phyloP scores from a whole-genome alignment of 2,888 invertebrate species.

The Lasius fuliginosus region DNA sequence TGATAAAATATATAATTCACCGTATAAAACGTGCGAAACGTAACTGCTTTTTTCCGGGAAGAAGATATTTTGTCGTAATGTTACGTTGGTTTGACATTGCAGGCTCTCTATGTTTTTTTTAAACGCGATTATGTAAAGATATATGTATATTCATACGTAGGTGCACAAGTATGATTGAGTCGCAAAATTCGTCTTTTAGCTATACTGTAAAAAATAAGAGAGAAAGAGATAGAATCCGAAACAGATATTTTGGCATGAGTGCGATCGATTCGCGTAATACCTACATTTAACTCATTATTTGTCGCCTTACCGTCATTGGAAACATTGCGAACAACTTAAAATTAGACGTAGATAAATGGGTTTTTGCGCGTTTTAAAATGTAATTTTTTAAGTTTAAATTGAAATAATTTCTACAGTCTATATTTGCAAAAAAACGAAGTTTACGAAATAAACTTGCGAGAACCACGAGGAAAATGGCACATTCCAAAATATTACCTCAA shows the following conservation, averaged over 20 bases:
- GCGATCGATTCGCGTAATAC: constrained; percentile 64
- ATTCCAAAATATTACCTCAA: neutral
- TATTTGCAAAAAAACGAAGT: neutral
- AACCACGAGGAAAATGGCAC: neutral
- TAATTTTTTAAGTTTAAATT: neutral
- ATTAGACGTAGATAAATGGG: neutral
- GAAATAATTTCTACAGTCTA: neutral
- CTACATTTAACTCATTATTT: constrained; percentile 69
- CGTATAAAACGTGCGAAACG: neutral
- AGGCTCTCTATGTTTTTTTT: neutral
- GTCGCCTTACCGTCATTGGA: constrained; percentile 18
- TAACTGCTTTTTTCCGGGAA: constrained; percentile 45
- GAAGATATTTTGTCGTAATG: neutral
- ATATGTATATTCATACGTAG: neutral
- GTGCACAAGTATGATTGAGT: neutral
- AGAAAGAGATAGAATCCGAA: constrained; percentile 52
- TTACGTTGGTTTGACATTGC: neutral
- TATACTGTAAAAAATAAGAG: neutral
- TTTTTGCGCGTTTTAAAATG: neutral
- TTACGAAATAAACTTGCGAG: neutral
- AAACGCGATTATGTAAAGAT: neutral
- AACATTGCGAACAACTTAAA: constrained; percentile 31
- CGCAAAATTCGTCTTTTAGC: neutral
- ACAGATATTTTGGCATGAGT: constrained; percentile 69
- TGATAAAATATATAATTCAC: constrained; percentile 22